Base-by-base conservation (phyloP, 2,113 vertebrate species). In the Varanus komodoensis region DNA sequence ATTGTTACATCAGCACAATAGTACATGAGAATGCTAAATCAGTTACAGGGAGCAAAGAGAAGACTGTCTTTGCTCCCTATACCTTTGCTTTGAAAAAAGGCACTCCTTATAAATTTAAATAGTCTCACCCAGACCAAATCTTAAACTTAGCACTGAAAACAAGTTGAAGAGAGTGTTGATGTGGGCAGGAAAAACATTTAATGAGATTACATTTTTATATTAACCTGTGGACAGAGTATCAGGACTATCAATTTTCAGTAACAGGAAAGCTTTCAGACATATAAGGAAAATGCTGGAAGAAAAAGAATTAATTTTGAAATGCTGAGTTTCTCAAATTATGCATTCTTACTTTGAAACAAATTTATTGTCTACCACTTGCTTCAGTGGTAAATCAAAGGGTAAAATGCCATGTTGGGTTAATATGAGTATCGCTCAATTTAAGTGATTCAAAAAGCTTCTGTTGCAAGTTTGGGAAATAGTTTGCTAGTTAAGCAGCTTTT, bases 391-490 rank as follows among this genome's bases (percentile, higher is more conserved):
- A 79, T 3, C 84, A 93, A 6, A 81, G 48, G 48, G 86, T 50
- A 93, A 90, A 88, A 81, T 12, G 61, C 2, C 23, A 85, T 32
- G 68, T 8, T 82, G 8, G 15, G 19, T 0, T 91, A 57, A 82
- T 82, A 1, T 88, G 69, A 94, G 57, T 79, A 17, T 0, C 6
- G 87, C 90, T 92, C 68, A 68, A 91, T 64, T 11, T 89, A 91
- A 44, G 3, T 79, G 87, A 74, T 64, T 44, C 38, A 44, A 44
- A 79, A 61, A 87, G 90, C 0, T 38, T 89, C 87, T 19, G 85
- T 89, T 90, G 48, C 34, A n/a, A 89, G 89, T 17, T 34, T 82
- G 68, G 25, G 44, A 52, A 12, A 8, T 11, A 57, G 54, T 57
- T 9, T 57, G 14, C 8, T 57, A 57, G 4, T 57, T 57, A 57